A percentile compares a stretch with the other conserved stretches of the same genome.
These are phyloP conservation scores for Oxyteleia sp. DNA, from an alignment of 2,888 invertebrate genomes.

Conservation along the genomic window DNA sequence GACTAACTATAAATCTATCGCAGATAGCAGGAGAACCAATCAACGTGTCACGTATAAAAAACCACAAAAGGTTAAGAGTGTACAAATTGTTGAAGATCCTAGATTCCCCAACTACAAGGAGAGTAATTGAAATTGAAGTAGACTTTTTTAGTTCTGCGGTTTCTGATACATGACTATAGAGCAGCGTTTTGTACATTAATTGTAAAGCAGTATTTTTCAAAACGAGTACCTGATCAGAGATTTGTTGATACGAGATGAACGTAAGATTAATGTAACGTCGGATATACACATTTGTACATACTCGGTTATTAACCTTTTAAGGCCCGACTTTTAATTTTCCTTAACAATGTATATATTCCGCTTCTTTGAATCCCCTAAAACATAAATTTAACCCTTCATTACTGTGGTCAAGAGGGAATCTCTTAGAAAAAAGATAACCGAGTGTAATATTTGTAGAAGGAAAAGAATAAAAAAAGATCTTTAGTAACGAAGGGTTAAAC, in stretches of 20 bases:
- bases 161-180: not conserved
- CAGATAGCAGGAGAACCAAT: conserved; percentile 31
- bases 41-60: conserved; percentile 52
- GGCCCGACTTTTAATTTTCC: too few species aligned
- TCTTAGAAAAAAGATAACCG: too few species aligned
- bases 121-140: conserved; percentile 58
- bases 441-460: too few species aligned
- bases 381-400: too few species aligned
- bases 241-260: conserved; percentile 15
- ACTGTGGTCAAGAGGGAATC: too few species aligned
- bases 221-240: conserved; percentile 65
- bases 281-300: not conserved
- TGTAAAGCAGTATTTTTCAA: conserved; percentile 60
- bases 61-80: conserved; percentile 83
- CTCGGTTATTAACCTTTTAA: too few species aligned
- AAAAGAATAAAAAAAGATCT: too few species aligned
- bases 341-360: too few species aligned
- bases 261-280: conserved; percentile 5
- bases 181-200: conserved; percentile 32
- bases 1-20: conserved; percentile 34
- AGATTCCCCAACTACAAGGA: conserved; percentile 78
- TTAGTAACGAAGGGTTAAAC: too few species aligned
- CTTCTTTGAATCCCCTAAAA: too few species aligned
- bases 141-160: not conserved
- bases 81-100: conserved; percentile 84